Evolutionary conservation across 2,113 vertebrate genomes (phyloP), one percentile per base, ranked within the genome.

Genomic region (Sminthopsis crassicaudata): DNA sequence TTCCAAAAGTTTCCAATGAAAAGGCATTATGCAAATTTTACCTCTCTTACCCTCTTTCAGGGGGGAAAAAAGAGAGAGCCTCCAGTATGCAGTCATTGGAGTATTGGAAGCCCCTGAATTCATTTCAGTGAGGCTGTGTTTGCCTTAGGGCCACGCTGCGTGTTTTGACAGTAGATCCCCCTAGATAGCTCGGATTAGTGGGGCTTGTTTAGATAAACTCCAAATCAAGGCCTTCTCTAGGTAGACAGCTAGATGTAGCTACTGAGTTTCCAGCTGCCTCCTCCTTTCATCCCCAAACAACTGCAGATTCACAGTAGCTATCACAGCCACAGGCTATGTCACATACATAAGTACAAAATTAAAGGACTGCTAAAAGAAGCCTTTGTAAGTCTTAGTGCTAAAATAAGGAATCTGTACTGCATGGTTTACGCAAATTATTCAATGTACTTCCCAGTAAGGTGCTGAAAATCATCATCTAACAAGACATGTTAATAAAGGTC

Each of bases 171-270:
- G 99, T 99, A 99, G 98, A 99, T 99, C 99, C 99, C 99, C 99
- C 99, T 99, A 99, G 99, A 99, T 99, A 99, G 99, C 99, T 99
- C 99, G 99, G 99, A 99, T 99, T 99, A 99, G 99, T 99, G 99
- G 99, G 99, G 99, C 99, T 99, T 99, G 99, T 99, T 99, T 99
- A 99, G 99, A 99, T 99, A 99, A 99, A 99, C 99, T 99, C 99
- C 99, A 98, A 99, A 99, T 99, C 99, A 99, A 99, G 99, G 98
- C 98, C 99, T 99, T 99, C 99, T 99, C 99, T 98, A 99, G 99
- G 99, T 99, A 99, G 99, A 99, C 99, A 99, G 99, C 99, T 99
- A 99, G 99, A 99, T 99, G 99, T 98, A 99, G 99, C 98, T 99
- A 99, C 99, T 97, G 98, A 99, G 99, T 99, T 99, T 99, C 99